Evolutionary conservation across 2,888 invertebrate species (phyloP).

Genomic region (Leptinotarsa haldemani): DNA sequence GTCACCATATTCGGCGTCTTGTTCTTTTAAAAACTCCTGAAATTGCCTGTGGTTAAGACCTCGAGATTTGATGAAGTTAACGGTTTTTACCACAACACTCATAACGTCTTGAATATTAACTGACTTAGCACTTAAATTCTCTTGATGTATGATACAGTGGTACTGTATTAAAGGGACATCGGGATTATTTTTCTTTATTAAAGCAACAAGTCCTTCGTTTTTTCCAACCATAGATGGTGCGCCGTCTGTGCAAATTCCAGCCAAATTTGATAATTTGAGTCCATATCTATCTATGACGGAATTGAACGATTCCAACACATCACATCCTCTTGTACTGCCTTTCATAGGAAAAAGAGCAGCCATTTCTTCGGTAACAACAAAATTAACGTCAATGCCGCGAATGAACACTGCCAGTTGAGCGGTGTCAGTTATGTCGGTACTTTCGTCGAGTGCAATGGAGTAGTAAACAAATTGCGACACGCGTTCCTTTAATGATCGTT

Average conservation of each 20-base stretch:
- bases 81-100: constrained; percentile 30
- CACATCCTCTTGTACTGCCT: constrained; percentile 21
- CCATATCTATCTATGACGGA: not conserved
- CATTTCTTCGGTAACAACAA: constrained; percentile 32
- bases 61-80: constrained; percentile 37
- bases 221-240: constrained; percentile 22
- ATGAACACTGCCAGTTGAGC: constrained; percentile 29
- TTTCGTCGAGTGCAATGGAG: constrained; percentile 11
- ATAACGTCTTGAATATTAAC: constrained; percentile 32
- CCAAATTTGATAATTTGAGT: constrained; percentile 7
- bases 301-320: constrained; percentile 14
- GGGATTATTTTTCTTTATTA: not conserved
- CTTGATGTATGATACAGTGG: constrained; percentile 33
- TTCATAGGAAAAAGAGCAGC: constrained; percentile 27
- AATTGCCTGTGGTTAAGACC: constrained; percentile 31
- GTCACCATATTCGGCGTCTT: constrained; percentile 30
- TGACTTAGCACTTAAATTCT: constrained; percentile 33
- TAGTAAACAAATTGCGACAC: constrained; percentile 11
- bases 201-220: constrained; percentile 4
- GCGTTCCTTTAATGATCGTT: not conserved
- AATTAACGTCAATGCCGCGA: constrained; percentile 32
- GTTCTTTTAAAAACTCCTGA: constrained; percentile 31
- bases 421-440: constrained; percentile 19
- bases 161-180: constrained; percentile 12
- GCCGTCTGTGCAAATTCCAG: constrained; percentile 15